Evolutionary conservation across 2,888 invertebrate species (phyloP).

Genomic region (Cheilosia impressa): DNA sequence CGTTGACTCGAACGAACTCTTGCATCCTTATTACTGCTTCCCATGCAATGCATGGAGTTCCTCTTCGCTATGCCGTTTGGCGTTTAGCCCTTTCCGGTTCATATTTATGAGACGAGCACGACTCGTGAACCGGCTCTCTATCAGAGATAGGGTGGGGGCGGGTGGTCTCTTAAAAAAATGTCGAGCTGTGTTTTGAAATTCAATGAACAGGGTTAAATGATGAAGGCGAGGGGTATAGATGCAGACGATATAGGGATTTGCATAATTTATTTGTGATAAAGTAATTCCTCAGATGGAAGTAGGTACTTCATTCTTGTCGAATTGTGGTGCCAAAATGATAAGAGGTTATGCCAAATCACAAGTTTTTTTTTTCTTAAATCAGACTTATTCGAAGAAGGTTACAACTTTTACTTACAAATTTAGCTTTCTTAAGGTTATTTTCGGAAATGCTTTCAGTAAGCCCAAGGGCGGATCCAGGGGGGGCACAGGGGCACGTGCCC

Average conservation of each 20-base stretch:
- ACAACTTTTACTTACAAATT: no score
- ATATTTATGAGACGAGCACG: constrained; percentile 59
- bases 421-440: no score
- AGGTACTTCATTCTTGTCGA: background rate
- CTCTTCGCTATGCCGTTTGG: constrained; percentile 35
- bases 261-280: constrained; percentile 53
- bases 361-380: no score
- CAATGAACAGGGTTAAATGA: constrained; percentile 21
- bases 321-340: constrained; percentile 18
- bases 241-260: constrained; percentile 2
- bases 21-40: constrained; percentile 62
- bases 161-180: constrained; percentile 39
- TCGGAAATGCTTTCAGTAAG: no score
- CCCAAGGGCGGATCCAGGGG: no score
- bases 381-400: no score
- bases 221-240: background rate
- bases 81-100: constrained; percentile 60
- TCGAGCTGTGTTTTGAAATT: constrained; percentile 35
- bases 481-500: no score
- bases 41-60: constrained; percentile 60
- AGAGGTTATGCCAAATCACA: background rate
- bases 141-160: constrained; percentile 18
- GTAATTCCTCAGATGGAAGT: background rate
- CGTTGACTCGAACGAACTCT: constrained; percentile 20
- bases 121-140: constrained; percentile 18